Conservation (phyloP, 2,888 invertebrate species). For the Hirtodrosophila cameraria region DNA sequence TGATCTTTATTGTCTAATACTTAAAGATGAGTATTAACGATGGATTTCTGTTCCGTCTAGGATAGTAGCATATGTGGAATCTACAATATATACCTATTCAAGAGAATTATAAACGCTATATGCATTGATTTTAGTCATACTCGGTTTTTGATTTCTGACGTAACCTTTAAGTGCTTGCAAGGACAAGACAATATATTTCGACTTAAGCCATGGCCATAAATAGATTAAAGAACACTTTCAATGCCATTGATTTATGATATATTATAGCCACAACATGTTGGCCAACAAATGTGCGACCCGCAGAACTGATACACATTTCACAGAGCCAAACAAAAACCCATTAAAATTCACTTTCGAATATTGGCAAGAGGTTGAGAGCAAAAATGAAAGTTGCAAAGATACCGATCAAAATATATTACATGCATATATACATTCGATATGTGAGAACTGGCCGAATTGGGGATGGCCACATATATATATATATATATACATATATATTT, state of each 20-base stretch:
- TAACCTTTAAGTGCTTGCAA: too few relatives aligned
- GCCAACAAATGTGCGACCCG: conserved; percentile 5
- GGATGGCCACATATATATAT: conserved; percentile 7
- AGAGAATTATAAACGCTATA: too few relatives aligned
- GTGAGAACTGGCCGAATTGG: conserved; percentile 37
- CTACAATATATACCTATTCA: too few relatives aligned
- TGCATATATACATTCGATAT: conserved; percentile 1
- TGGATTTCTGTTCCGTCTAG: too few relatives aligned
- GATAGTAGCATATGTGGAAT: too few relatives aligned
- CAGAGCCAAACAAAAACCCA: conserved; percentile 24
- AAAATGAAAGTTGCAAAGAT: conserved; percentile 61
- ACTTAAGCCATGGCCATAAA: not conserved
- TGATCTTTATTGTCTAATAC: too few relatives aligned
- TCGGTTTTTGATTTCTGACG: too few relatives aligned
- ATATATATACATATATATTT: too few relatives aligned
- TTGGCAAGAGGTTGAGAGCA: conserved; percentile 34
- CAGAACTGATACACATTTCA: conserved; percentile 20
- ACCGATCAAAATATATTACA: conserved; percentile 19
- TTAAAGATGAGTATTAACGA: too few relatives aligned
- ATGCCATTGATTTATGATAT: conserved; percentile 11
- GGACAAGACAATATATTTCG: too few relatives aligned
- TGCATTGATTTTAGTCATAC: too few relatives aligned
- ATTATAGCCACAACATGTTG: not conserved
- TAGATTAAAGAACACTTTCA: conserved; percentile 28
- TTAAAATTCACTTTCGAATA: conserved; percentile 66